These are phyloP conservation scores for Smittia sp. DNA, from an alignment of 2,888 invertebrate genomes.

Conservation along the genomic window DNA sequence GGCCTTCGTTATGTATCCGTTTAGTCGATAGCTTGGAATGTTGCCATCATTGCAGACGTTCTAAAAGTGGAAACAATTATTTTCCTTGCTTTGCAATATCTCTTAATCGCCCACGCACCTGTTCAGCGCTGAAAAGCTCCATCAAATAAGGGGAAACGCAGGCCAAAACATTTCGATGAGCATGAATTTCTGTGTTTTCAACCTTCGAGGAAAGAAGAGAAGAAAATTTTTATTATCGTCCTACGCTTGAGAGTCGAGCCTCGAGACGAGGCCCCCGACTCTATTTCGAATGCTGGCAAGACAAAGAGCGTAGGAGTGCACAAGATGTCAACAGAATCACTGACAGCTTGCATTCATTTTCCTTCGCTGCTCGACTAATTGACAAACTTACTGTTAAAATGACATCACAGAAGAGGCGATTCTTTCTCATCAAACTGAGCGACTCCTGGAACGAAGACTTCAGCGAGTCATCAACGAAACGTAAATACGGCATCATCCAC, in stretches of 20 bases:
- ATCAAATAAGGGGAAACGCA: constrained; percentile 75
- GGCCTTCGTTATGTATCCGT: constrained; percentile 63
- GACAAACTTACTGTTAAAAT: constrained; percentile 66
- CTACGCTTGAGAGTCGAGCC: too few species aligned
- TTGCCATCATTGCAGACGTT: constrained; percentile 52
- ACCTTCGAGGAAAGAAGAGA: too few species aligned
- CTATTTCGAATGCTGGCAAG: too few species aligned
- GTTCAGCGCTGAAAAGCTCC: constrained; percentile 65
- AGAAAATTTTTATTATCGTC: too few species aligned
- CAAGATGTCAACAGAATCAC: too few species aligned
- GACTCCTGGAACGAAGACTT: constrained; percentile 63
- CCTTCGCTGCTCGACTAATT: too few species aligned
- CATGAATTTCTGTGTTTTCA: constrained; percentile 68
- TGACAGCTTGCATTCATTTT: too few species aligned
- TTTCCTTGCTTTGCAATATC: background rate
- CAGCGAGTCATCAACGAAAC: constrained; percentile 59
- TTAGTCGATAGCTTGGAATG: constrained; percentile 57
- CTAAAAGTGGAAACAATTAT: constrained; percentile 46
- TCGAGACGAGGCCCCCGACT: too few species aligned
- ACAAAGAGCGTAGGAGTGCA: too few species aligned
- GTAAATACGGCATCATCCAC: constrained; percentile 51
- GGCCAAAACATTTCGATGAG: constrained; percentile 76
- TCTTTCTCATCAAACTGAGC: constrained; percentile 76
- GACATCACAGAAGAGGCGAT: constrained; percentile 83
- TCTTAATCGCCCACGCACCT: constrained; percentile 48